These are phyloP conservation scores for Bombus consobrinus DNA, from an alignment of 1,140 invertebrate genomes.

Conservation along the genomic window DNA sequence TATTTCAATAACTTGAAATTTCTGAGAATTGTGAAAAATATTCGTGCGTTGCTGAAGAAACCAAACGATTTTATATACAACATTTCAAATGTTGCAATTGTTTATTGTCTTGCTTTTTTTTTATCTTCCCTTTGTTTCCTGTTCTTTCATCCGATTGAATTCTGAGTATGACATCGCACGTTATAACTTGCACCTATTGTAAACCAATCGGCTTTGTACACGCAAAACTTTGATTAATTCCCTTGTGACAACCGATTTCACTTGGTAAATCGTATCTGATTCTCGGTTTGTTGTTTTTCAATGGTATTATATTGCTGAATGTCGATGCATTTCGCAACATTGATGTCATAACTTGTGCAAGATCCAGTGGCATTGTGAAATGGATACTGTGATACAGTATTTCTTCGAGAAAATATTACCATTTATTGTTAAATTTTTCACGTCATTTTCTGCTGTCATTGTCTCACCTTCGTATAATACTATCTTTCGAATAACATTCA, in stretches of 20 bases:
- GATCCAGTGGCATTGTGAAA: background rate
- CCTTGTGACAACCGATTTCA: slow-evolving; percentile 1
- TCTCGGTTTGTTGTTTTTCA: background rate
- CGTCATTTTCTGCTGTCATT: no score
- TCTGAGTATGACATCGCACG: background rate
- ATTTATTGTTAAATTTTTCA: background rate
- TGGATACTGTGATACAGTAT: background rate
- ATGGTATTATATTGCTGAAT: background rate
- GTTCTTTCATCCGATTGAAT: background rate
- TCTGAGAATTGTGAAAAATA: no score
- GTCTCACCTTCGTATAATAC: no score
- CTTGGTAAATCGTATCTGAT: background rate
- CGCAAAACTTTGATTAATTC: slow-evolving; percentile 19
- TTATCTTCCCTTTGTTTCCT: background rate
- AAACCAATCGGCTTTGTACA: slow-evolving; percentile 7
- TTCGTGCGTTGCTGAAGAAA: background rate
- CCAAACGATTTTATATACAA: background rate
- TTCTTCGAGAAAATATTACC: background rate
- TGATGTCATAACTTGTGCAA: background rate
- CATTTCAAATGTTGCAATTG: background rate
- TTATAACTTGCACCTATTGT: background rate
- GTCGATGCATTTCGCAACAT: background rate
- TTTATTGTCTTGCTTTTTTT: background rate
- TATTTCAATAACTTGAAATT: no score
- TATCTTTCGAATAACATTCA: no score